Conservation (phyloP, 2,888 invertebrate species). For the Drosophila tripunctata region DNA sequence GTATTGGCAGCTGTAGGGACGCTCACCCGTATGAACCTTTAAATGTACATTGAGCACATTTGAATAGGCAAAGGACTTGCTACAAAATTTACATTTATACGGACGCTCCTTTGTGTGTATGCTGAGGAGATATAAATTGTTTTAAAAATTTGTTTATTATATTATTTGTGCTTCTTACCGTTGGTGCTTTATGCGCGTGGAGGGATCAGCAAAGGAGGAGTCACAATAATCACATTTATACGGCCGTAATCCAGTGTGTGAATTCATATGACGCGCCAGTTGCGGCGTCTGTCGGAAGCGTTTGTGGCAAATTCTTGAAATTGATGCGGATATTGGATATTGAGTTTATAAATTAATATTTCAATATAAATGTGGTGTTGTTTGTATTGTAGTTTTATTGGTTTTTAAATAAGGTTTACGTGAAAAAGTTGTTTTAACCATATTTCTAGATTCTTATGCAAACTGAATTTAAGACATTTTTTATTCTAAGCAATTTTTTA, state of each 20-base stretch:
- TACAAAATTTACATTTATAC: conserved; percentile 76
- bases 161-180: conserved; percentile 51
- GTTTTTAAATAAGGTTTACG: too few species aligned
- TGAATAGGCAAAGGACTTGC: conserved; percentile 80
- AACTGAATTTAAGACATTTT: too few species aligned
- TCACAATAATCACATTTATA: conserved; percentile 81
- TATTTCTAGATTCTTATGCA: too few species aligned
- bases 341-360: too few species aligned
- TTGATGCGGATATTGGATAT: not conserved
- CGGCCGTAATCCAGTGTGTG: conserved; percentile 81
- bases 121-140: conserved; percentile 35
- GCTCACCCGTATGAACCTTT: conserved; percentile 81
- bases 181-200: conserved; percentile 83
- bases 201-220: conserved; percentile 82
- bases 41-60: conserved; percentile 81
- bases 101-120: conserved; percentile 82
- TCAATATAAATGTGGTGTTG: too few species aligned
- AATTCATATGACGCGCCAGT: conserved; percentile 79
- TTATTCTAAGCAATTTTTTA: too few species aligned
- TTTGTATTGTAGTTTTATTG: too few species aligned
- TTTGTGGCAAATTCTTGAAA: conserved; percentile 79
- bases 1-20: conserved; percentile 77
- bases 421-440: too few species aligned
- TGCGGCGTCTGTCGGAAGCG: conserved; percentile 81
- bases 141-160: not conserved